These are phyloP conservation scores for Drosophila putrida DNA, from an alignment of 2,888 invertebrate species.

Conservation along the genomic window DNA sequence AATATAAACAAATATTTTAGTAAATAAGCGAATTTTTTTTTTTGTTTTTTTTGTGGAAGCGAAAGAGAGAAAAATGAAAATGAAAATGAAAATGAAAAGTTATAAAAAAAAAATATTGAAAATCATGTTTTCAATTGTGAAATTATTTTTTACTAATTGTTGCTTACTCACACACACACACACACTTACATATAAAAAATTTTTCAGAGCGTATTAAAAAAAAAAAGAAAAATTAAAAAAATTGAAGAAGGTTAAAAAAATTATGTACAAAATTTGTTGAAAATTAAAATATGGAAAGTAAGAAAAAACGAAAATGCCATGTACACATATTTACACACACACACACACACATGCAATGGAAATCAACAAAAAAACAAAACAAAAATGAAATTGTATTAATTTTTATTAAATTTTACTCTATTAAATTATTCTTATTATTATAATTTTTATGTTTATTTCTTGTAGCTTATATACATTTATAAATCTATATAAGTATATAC, in stretches of 20 bases:
- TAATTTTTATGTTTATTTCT: conserved; percentile 69
- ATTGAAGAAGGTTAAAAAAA: conserved; percentile 21
- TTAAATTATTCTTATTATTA: conserved; percentile 80
- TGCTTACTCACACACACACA: conserved; percentile 65
- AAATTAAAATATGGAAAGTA: conserved; percentile 24
- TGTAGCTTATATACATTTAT: conserved; percentile 55
- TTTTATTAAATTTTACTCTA: conserved; percentile 73
- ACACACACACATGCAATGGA: conserved; percentile 38
- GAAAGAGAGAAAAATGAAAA: conserved; percentile 8
- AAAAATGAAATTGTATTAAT: conserved; percentile 77
- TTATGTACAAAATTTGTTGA: conserved; percentile 68
- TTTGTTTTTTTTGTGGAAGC: conserved; percentile 26
- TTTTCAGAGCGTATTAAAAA: conserved; percentile 35
- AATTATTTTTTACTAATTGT: conserved; percentile 79
- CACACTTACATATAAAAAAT: conserved; percentile 37
- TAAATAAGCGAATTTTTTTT: conserved; percentile 56
- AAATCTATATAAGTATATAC: conserved; percentile 21
- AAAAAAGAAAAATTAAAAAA: conserved; percentile 22
- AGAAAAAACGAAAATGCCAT: conserved; percentile 60
- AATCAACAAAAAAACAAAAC: conserved; percentile 43
- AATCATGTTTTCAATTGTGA: conserved; percentile 64
- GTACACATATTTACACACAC: conserved; percentile 65
- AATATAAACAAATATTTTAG: conserved; percentile 59
- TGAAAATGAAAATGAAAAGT: too few relatives aligned
- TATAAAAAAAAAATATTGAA: conserved; percentile 37